Percentiles rank a stretch among this genome's conserved stretches.
phyloP scores from a whole-genome alignment of 2,888 invertebrate species.

The Agrotis clavis region DNA sequence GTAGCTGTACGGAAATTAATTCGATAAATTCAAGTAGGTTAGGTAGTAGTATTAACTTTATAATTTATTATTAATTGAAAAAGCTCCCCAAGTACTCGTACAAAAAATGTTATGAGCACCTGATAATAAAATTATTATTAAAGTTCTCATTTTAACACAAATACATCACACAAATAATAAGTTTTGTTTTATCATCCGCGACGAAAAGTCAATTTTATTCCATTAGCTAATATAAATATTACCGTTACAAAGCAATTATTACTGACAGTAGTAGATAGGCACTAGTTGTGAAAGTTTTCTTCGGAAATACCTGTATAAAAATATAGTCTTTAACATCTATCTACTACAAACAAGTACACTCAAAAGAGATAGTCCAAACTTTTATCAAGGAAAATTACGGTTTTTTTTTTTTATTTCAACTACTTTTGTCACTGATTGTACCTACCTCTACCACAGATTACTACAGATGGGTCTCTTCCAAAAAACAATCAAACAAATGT shows the following conservation, averaged over 20 bases:
- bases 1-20: background rate
- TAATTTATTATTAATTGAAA: slow-evolving; percentile 4
- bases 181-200: slow-evolving; percentile 11
- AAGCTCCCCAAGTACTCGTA: background rate
- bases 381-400: no score
- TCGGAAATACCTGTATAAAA: background rate
- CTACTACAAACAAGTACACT: background rate
- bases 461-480: no score
- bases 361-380: background rate
- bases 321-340: background rate
- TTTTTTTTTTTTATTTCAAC: no score
- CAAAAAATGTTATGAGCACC: slow-evolving; percentile 15
- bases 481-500: no score
- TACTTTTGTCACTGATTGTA: background rate
- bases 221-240: slow-evolving; percentile 46
- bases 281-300: background rate
- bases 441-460: no score
- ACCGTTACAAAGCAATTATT: slow-evolving; percentile 43
- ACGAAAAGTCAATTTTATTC: slow-evolving; percentile 27
- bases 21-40: background rate
- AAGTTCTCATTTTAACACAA: background rate
- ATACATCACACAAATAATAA: no score
- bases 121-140: background rate
- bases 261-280: background rate
- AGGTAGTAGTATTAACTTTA: no score